Conservation (phyloP, 53 echinoderm and acorn worm species). For the Antedon mediterranea region DNA sequence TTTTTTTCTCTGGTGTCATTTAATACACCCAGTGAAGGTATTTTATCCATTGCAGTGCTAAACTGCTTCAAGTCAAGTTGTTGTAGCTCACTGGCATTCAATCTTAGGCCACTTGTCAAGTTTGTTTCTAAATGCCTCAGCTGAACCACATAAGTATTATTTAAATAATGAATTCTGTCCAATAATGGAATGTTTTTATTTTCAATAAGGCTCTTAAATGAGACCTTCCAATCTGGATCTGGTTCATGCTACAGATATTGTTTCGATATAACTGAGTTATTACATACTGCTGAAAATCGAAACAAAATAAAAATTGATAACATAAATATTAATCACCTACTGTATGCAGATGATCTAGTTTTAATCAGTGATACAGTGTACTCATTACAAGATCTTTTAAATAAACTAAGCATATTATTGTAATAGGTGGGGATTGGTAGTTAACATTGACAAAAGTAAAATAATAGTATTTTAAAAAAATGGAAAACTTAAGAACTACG, state of each 20-base stretch:
- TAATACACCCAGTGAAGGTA: constrained; percentile 16
- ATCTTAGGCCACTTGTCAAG: constrained; percentile 19
- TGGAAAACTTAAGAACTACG: too few species aligned
- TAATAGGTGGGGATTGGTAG: too few species aligned
- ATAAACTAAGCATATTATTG: too few species aligned
- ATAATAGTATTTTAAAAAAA: too few species aligned
- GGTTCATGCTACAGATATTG: constrained; percentile 14
- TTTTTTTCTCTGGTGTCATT: constrained; percentile 34
- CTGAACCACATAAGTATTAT: constrained; percentile 32
- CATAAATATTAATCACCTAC: too few species aligned
- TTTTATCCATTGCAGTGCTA: constrained; percentile 6
- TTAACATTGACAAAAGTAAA: too few species aligned
- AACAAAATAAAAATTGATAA: too few species aligned
- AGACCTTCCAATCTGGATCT: constrained; percentile 19
- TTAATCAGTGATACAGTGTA: too few species aligned
- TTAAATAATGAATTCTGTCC: constrained; percentile 31
- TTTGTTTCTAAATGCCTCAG: constrained; percentile 18
- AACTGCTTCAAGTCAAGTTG: constrained; percentile 19
- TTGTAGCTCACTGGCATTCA: constrained; percentile 9
- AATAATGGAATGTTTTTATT: constrained; percentile 8
- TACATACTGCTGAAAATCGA: too few species aligned
- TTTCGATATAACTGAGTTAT: too few species aligned
- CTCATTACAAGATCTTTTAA: too few species aligned
- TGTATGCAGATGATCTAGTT: too few species aligned
- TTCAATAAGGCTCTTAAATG: constrained; percentile 36